Percentiles rank a stretch among this genome's conserved stretches.
Conservation (phyloP, 92 coral and sea anemone genomes). For the Parazoanthus darwini region DNA sequence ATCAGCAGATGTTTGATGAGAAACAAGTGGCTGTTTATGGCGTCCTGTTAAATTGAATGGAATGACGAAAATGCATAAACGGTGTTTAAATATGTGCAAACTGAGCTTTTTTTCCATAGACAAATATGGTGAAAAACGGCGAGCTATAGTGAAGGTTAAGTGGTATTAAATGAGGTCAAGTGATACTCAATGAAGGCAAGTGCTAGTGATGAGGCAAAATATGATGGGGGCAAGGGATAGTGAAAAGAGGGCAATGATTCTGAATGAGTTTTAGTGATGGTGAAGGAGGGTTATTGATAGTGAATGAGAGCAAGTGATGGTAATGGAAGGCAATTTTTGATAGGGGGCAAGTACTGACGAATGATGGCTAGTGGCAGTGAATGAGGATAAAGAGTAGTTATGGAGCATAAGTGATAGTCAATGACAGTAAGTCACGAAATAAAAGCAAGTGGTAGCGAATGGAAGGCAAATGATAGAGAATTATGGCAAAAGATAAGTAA, state of each 20-base stretch:
- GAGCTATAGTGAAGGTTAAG: background rate
- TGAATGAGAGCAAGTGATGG: background rate
- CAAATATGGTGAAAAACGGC: too few relatives aligned
- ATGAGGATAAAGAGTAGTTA: background rate
- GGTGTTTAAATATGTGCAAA: background rate
- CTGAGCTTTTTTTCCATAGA: background rate
- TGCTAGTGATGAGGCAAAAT: background rate
- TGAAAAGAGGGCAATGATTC: background rate
- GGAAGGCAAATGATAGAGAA: too few relatives aligned
- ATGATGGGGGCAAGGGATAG: background rate
- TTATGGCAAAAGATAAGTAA: too few relatives aligned
- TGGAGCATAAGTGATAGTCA: background rate
- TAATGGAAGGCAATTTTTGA: background rate
- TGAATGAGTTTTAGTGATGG: background rate
- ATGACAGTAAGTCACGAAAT: background rate
- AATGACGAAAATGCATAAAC: background rate
- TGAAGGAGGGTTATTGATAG: too few relatives aligned
- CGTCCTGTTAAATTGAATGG: slow-evolving; percentile 62
- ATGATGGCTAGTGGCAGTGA: background rate
- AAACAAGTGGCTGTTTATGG: slow-evolving; percentile 94
- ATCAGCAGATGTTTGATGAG: slow-evolving; percentile 93
- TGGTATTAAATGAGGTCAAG: too few relatives aligned
- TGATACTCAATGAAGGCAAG: background rate
- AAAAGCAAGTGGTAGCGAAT: background rate
- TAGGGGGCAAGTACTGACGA: too few relatives aligned